Base-by-base conservation (phyloP, 2,113 vertebrate genomes). In the Leiothrix lutea region DNA sequence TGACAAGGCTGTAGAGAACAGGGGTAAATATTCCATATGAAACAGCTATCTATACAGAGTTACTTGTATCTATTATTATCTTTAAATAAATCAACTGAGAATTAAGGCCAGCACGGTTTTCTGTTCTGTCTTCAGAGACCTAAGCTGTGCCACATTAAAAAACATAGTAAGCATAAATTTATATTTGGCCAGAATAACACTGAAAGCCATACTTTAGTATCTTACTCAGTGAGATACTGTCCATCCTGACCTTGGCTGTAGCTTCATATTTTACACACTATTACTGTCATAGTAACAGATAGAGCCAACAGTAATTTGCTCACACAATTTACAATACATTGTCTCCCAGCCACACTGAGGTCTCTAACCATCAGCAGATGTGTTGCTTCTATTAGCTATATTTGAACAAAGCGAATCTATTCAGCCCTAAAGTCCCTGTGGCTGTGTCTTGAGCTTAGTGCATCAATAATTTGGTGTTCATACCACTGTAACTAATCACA, bases 291-390 rank as follows among this genome's bases (percentile, higher is more conserved):
- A 94, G 87, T 47, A 87, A 95, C 67, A 88, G 92, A 86, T 66
- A 95, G 79, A 96, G 86, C 95, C 96, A 95, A 69, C 86, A 95
- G 96, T 96, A 96, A 97, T 97, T 97, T 95, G 94, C 89, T 96
- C 93, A 82, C 97, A 96, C 96, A 97, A 92, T 95, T 96, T 97
- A 97, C 92, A 96, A 91, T 94, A 97, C 92, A 93, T 96, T 98
- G 92, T 96, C 91, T 97, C 91, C 96, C 93, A 97, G 90, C 90
- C 94, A 97, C 93, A 58, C 88, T 97, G 94, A 98, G 94, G 86
- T 96, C 86, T 94, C 96, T 98, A 98, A 98, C 92, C 93, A 96
- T 70, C 96, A 98, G 94, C 98, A 98, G 97, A 98, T 98, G 97
- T 97, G 96, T 94, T 97, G 90, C 85, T 86, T 95, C 80, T 65